A percentile compares a stretch with the other conserved stretches of the same genome.
These are phyloP conservation scores for Barnardius zonarius DNA, from an alignment of 2,113 vertebrate genomes.

Conservation along the genomic window DNA sequence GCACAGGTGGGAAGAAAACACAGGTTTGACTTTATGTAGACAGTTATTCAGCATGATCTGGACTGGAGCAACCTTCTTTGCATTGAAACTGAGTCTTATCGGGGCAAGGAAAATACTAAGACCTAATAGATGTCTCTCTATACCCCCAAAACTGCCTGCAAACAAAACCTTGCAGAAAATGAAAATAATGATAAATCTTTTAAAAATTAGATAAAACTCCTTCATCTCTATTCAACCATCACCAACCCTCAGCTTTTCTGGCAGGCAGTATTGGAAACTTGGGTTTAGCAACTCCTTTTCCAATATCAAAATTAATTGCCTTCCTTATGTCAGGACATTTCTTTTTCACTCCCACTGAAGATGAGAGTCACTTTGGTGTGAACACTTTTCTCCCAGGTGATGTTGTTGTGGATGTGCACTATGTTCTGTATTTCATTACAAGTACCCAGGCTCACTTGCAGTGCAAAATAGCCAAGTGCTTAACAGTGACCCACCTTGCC, in stretches of 20 bases:
- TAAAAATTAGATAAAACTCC: neutral
- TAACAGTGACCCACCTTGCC: neutral
- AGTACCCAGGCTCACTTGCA: neutral
- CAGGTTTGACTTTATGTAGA: neutral
- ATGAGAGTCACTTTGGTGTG: neutral
- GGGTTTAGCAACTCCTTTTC: neutral
- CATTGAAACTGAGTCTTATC: neutral
- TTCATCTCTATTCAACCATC: neutral
- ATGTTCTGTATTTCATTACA: rapidly evolving
- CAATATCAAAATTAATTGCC: neutral
- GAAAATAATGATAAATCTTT: neutral
- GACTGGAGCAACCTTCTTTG: neutral
- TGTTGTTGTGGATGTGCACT: neutral
- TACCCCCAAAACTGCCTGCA: neutral
- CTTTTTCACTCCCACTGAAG: neutral
- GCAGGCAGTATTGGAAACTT: neutral
- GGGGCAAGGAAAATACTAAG: neutral
- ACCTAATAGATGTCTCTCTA: neutral
- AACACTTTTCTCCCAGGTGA: neutral
- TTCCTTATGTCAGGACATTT: neutral
- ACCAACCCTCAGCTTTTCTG: neutral
- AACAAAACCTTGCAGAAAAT: neutral
- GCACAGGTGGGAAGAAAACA: neutral
- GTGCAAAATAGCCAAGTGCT: rapidly evolving
- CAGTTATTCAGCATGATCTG: neutral